phyloP scores from a whole-genome alignment of 2,113 vertebrate genomes.

The Chrysochloris asiatica region DNA sequence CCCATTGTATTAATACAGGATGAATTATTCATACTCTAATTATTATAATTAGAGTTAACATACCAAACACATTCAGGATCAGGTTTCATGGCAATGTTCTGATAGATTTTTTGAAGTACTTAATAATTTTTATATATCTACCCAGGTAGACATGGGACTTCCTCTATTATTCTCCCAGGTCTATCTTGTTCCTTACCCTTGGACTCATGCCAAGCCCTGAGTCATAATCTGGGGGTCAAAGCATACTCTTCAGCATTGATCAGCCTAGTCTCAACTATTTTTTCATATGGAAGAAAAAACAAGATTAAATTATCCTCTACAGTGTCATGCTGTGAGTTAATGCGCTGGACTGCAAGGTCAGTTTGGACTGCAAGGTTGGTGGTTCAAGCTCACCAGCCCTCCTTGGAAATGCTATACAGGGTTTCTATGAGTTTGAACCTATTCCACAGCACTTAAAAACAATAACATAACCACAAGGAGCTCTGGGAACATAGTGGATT shows the following conservation, averaged over 20 bases:
- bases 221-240: not conserved
- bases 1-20: not conserved
- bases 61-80: slow-evolving; percentile 25
- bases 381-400: too few species aligned
- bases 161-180: not conserved
- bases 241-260: not conserved
- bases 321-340: too few species aligned
- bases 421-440: too few species aligned
- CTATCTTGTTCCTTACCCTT: not conserved
- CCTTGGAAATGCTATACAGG: too few species aligned
- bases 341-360: too few species aligned
- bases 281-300: slow-evolving; percentile 16
- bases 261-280: not conserved
- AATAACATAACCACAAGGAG: too few species aligned
- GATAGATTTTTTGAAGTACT: slow-evolving; percentile 20
- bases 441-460: too few species aligned
- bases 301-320: not conserved
- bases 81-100: not conserved
- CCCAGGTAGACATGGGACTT: not conserved
- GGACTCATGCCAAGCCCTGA: not conserved
- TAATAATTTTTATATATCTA: not conserved
- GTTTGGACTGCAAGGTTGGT: too few species aligned
- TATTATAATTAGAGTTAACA: slow-evolving; percentile 39
- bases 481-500: too few species aligned
- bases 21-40: slow-evolving; percentile 63